Evolutionary conservation across 2,888 invertebrate species (phyloP), one percentile per base, ranked within the genome.

Genomic region (Tubulanus polymorphus): DNA sequence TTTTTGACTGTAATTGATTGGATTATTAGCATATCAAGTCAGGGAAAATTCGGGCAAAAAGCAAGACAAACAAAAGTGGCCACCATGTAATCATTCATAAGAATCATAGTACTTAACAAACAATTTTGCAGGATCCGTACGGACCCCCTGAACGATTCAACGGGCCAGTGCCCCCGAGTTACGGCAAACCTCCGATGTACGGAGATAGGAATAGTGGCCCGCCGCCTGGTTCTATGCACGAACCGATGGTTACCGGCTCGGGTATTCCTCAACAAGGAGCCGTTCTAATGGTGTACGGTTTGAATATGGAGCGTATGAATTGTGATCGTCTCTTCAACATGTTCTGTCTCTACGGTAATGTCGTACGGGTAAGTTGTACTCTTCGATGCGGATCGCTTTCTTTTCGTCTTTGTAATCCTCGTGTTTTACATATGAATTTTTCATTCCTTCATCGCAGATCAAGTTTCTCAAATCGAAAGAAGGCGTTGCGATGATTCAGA

Each of bases 401-500:
- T n/a, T n/a, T n/a, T n/a, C n/a, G n/a, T n/a, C n/a, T n/a, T n/a
- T n/a, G n/a, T n/a, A n/a, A n/a, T n/a, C n/a, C n/a, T n/a, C n/a
- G n/a, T n/a, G n/a, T n/a, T n/a, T n/a, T n/a, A n/a, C n/a, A n/a
- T n/a, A n/a, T n/a, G n/a, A n/a, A n/a, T n/a, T n/a, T n/a, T n/a
- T n/a, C n/a, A n/a, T n/a, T n/a, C n/a, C n/a, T n/a, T 52, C 27
- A 58, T 52, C 68, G 1, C 80, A 88, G 89, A 84, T 97, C 76
- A 97, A 97, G 83, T 99, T 97, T 82, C 83, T 99, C 80, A 94
- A 95, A 83, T 93, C 93, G 60, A 99, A 97, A 82, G 94, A 95
- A 74, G 97, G 97, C 63, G 94, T 96, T 55, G 96, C 96, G 47
- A 99, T 99, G 97, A 91, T 97, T 52, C 96, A 99, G 82, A 93